Evolutionary conservation across 2,113 vertebrate genomes (phyloP), one percentile per base, ranked within the genome.

Genomic region (Paradisaea rubra): DNA sequence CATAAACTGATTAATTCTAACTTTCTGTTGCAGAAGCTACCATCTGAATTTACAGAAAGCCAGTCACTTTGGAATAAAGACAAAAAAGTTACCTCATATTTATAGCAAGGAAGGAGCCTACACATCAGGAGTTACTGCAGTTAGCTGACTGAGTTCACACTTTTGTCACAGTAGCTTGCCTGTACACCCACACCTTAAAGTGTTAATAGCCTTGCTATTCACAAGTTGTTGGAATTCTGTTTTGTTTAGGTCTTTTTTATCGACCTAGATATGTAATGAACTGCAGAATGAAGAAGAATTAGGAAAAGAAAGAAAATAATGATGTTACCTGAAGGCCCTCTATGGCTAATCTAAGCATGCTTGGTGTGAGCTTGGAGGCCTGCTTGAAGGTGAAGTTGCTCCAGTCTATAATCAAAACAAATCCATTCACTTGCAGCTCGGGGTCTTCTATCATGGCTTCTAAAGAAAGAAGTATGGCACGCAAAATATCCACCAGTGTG

Each of bases 341-440:
- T 78, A 99, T 99, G 90, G 99, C 99, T 96, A 99, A 97, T 80
- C 99, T 98, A 82, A 99, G 98, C 99, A 99, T 99, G 97, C 99
- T 99, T 86, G 99, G 99, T 6, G 99, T 99, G 74, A 99, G 98
- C 45, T 99, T 99, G 82, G 99, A 99, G 61, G 99, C 99, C 97
- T 99, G 99, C 88, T 99, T 99, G 97, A 99, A 99, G 85, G 99
- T 99, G 97, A 99, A 99, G 98, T 99, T 99, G 95, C 99, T 99
- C 99, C 99, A 99, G 98, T 99, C 99, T 97, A 99, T 99, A 97
- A 99, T 99, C 98, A 99, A 98, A 97, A 99, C 99, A 98, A 99
- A 99, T 95, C 99, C 99, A 93, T 99, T 99, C 88, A 99, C 99
- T 96, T 99, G 99, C 93, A 99, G 98, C 97, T 99, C 99, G 0